These are phyloP conservation scores for Brienomyrus longianalis DNA, from an alignment of 2,113 vertebrate species.

Conservation along the genomic window DNA sequence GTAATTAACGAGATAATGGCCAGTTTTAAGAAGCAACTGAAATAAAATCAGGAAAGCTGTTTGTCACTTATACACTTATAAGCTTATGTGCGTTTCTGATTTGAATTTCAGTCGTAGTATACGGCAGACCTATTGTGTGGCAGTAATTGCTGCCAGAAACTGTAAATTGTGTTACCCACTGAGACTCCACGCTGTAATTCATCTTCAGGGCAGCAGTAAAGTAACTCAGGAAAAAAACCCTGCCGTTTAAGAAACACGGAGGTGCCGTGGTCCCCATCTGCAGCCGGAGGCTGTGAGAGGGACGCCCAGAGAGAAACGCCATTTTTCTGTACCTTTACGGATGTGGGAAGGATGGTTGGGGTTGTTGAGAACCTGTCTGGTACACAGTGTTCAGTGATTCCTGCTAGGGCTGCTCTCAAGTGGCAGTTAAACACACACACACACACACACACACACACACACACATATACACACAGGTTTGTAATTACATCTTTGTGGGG, in stretches of 20 bases:
- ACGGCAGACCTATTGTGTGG: background rate
- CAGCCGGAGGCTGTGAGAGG: background rate
- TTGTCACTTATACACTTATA: background rate
- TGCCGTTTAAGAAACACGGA: background rate
- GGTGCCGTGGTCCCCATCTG: background rate
- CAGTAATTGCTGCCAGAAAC: background rate
- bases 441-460: background rate
- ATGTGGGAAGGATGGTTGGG: background rate
- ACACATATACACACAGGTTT: background rate
- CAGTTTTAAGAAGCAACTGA: background rate
- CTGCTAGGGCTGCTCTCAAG: background rate
- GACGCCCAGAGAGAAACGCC: background rate
- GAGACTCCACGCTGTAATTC: background rate
- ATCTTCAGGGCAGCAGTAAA: background rate
- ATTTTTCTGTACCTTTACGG: background rate
- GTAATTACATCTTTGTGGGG: too few species aligned
- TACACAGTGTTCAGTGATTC: background rate
- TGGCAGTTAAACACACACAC: background rate
- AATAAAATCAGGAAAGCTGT: background rate
- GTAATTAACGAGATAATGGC: background rate
- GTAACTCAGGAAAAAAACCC: background rate
- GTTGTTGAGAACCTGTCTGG: background rate
- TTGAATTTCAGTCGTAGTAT: background rate
- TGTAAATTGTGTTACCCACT: background rate
- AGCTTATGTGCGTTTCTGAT: background rate